Conservation (phyloP, 2,888 invertebrate genomes). For the Corbicula japonica region DNA sequence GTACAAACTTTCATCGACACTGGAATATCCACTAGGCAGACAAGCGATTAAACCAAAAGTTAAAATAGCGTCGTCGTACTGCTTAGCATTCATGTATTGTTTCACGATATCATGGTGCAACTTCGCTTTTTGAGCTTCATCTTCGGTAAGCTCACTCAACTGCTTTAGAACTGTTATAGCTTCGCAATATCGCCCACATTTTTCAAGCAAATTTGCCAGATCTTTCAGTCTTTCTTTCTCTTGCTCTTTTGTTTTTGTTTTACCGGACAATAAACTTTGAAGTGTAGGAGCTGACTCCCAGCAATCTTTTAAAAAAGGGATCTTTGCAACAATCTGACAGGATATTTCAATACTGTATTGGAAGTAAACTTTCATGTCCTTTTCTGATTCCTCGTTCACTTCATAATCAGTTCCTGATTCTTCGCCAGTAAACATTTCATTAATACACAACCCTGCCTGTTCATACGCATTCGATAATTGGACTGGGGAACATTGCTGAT, state of each 20-base stretch:
- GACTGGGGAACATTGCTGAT: slow-evolving; percentile 19
- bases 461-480: slow-evolving; percentile 45
- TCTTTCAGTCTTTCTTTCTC: slow-evolving; percentile 26
- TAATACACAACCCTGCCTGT: slow-evolving; percentile 46
- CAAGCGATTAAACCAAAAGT: slow-evolving; percentile 36
- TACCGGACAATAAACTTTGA: slow-evolving; percentile 9
- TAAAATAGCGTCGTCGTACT: slow-evolving; percentile 44
- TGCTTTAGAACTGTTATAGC: slow-evolving; percentile 26
- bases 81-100: neutral
- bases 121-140: slow-evolving; percentile 7
- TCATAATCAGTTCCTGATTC: neutral
- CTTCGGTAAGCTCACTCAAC: slow-evolving; percentile 9
- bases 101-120: slow-evolving; percentile 26
- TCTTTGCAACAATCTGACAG: slow-evolving; percentile 36
- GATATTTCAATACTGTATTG: slow-evolving; percentile 35
- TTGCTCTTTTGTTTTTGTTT: slow-evolving; percentile 21
- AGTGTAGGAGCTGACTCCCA: slow-evolving; percentile 40
- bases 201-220: slow-evolving; percentile 27
- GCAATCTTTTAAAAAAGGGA: slow-evolving; percentile 33
- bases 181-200: slow-evolving; percentile 27
- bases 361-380: slow-evolving; percentile 30
- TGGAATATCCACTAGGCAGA: slow-evolving; percentile 16
- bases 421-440: slow-evolving; percentile 7
- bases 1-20: slow-evolving; percentile 22
- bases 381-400: neutral